These are phyloP conservation scores for Aphyosemion australe DNA, from an alignment of 2,113 vertebrate genomes.

Conservation along the genomic window DNA sequence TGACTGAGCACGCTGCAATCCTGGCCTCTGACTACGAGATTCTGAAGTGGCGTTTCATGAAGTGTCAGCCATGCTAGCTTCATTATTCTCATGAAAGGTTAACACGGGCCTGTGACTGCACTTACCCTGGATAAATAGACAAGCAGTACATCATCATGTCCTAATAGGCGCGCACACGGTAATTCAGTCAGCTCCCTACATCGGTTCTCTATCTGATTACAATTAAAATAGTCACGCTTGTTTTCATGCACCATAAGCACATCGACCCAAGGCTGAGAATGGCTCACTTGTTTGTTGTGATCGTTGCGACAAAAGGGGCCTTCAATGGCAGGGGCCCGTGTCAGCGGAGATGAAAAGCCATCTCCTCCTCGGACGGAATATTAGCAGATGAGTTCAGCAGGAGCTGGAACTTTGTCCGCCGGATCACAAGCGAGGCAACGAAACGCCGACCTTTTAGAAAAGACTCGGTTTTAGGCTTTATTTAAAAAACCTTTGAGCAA, in stretches of 20 bases:
- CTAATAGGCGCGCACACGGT: conserved; percentile 19
- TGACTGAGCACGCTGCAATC: conserved; percentile 48
- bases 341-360: conserved; percentile 8
- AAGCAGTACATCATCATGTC: conserved; percentile 21
- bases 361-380: conserved; percentile 19
- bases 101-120: conserved; percentile 31
- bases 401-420: background rate
- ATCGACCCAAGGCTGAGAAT: conserved; percentile 53
- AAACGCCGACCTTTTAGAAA: background rate
- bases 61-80: conserved; percentile 37
- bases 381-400: conserved; percentile 26
- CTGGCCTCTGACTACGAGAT: conserved; percentile 37
- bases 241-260: conserved; percentile 59
- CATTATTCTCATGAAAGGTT: conserved; percentile 44
- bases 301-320: conserved; percentile 51
- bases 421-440: background rate
- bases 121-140: conserved; percentile 24
- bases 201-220: conserved; percentile 66
- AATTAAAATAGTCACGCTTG: conserved; percentile 72
- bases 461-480: no score
- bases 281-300: conserved; percentile 67
- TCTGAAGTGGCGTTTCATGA: conserved; percentile 45
- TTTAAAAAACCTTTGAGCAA: background rate
- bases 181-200: conserved; percentile 34
- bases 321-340: conserved; percentile 35